phyloP scores from a whole-genome alignment of 1,140 invertebrate species.

The Trinorchestia longiramus region DNA sequence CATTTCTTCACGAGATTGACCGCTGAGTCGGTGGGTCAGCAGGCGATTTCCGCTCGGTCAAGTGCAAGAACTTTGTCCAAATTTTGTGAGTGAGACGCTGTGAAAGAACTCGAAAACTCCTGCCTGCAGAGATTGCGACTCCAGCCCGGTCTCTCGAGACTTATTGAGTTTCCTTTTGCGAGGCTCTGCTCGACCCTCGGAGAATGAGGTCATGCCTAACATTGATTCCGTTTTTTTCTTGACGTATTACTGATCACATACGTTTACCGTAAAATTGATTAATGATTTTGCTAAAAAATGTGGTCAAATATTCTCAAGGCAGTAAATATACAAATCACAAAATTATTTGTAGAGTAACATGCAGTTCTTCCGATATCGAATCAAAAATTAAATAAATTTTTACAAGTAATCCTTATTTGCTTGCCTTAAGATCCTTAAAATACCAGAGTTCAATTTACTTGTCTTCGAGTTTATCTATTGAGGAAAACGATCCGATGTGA shows the following conservation, averaged over 20 bases:
- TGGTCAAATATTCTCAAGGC: not conserved
- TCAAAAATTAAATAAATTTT: not conserved
- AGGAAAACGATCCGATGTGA: not conserved
- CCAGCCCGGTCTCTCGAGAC: not conserved
- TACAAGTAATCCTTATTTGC: not conserved
- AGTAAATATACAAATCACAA: too few species aligned
- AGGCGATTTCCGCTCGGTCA: conserved; percentile 33
- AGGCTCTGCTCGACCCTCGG: not conserved
- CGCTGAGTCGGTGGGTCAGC: conserved; percentile 37
- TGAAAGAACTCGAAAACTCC: conserved; percentile 6
- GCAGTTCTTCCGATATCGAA: not conserved
- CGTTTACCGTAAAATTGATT: not conserved
- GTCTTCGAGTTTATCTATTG: not conserved
- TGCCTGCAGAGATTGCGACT: not conserved
- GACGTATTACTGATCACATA: not conserved
- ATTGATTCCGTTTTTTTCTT: not conserved
- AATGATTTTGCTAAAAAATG: not conserved
- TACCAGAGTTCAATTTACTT: not conserved
- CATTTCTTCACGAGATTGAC: conserved; percentile 25
- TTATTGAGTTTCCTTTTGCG: not conserved
- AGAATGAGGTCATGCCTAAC: not conserved
- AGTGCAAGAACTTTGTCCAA: conserved; percentile 43
- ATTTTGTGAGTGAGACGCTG: conserved; percentile 18
- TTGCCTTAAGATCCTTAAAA: not conserved
- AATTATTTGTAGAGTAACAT: too few species aligned